Evolutionary conservation across 2,888 invertebrate genomes (phyloP), one percentile per base, ranked within the genome.

Genomic region (Pseudanteris insignis): DNA sequence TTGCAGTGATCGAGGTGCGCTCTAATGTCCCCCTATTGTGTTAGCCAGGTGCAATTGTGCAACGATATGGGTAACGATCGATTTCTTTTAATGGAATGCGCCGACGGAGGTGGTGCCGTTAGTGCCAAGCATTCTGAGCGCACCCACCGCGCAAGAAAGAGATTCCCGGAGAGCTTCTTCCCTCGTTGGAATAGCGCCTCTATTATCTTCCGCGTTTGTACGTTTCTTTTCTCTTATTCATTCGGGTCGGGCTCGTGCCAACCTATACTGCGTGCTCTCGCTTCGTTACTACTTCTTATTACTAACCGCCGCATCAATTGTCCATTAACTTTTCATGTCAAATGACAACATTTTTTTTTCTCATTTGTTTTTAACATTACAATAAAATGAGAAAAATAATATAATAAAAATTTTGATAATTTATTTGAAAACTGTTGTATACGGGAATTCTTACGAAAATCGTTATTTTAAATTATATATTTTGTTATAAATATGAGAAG

Each of bases 21-120:
- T 53, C 43, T 63, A 63, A 63, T 59, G 59, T 63, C n/a, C 63
- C 59, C 43, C 55, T 47, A 63, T 63, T 63, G 63, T 63, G 54
- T 59, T 63, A 59, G 68, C 60, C 55, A 62, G 71, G 68, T 70
- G 70, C 69, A 71, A 71, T 71, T 71, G 71, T 70, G 71, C 70
- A 69, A 70, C 53, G 43, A 63, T 59, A 59, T 59, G 69, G 71
- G 70, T 71, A 72, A 72, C 71, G 71, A 72, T 72, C 69, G 67
- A 67, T 71, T 72, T 69, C 68, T 71, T 69, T 71, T 69, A 59
- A 58, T 65, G 71, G 72, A 71, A 72, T 72, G 72, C 66, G 61
- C 58, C 48, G 41, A 47, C 64, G 71, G 72, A 72, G 72, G 68
- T 69, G 71, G 71, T 68, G 51, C 58, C 58, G 47, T 47, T 70